Percentiles rank a stretch among this genome's conserved stretches.
These are phyloP conservation scores for Globicephala melas DNA, from an alignment of 2,113 vertebrate species.

Conservation along the genomic window DNA sequence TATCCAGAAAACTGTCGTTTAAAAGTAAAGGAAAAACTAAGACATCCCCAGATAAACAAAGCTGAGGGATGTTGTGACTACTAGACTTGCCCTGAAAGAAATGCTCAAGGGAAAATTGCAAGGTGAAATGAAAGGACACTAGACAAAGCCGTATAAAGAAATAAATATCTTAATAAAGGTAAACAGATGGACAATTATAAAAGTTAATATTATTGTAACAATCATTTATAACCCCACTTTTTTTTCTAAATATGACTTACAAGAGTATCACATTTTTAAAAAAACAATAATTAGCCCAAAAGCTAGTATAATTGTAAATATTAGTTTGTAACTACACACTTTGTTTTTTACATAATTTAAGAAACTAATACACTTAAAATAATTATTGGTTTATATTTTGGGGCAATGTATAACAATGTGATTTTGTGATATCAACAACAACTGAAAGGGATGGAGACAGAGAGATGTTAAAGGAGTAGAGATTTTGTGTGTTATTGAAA, in stretches of 20 bases:
- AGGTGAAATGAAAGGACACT: not conserved
- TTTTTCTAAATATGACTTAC: not conserved
- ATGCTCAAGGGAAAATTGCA: not conserved
- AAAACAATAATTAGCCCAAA: not conserved
- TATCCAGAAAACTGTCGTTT: not conserved
- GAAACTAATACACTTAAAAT: not conserved
- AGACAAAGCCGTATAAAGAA: too few relatives aligned
- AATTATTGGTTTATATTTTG: not conserved
- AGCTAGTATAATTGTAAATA: not conserved
- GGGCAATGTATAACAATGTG: not conserved
- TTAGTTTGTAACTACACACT: not conserved
- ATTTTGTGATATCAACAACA: not conserved
- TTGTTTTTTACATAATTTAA: not conserved
- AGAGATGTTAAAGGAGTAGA: not conserved
- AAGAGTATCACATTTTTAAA: not conserved
- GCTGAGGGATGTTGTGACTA: not conserved
- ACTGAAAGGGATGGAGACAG: not conserved
- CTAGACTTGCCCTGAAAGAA: not conserved
- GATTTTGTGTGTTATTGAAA: not conserved
- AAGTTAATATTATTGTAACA: not conserved
- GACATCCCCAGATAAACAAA: not conserved
- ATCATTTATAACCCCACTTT: not conserved
- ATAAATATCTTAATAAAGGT: not conserved
- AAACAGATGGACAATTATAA: not conserved
- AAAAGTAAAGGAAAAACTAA: not conserved